phyloP scores from a whole-genome alignment of 2,113 vertebrate species.

The Lepisosteus oculatus region DNA sequence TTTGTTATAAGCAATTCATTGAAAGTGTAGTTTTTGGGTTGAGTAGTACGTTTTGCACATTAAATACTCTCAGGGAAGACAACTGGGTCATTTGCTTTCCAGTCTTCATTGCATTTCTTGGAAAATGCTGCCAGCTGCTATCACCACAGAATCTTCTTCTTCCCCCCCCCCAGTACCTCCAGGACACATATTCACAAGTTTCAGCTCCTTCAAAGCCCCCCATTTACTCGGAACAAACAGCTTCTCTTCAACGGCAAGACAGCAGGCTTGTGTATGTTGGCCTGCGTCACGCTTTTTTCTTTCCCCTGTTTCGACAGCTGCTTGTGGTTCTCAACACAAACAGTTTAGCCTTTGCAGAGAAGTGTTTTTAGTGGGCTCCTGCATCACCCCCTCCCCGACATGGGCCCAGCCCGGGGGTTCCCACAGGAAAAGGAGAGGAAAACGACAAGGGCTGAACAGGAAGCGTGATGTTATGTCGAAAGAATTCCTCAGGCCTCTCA shows the following conservation, averaged over 20 bases:
- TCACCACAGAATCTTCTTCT: too few relatives aligned
- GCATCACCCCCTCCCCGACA: not conserved
- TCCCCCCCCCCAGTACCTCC: too few relatives aligned
- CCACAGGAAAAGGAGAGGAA: slow-evolving; percentile 49
- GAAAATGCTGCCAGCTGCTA: too few relatives aligned
- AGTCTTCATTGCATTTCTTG: too few relatives aligned
- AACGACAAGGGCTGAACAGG: slow-evolving; percentile 50
- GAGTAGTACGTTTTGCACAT: too few relatives aligned
- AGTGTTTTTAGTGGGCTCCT: not conserved
- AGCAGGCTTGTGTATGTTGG: not conserved
- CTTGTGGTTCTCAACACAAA: not conserved
- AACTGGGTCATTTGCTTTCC: too few relatives aligned
- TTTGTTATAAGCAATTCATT: too few relatives aligned
- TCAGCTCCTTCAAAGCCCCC: not conserved
- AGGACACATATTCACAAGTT: not conserved
- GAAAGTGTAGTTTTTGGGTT: too few relatives aligned
- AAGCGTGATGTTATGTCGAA: slow-evolving; percentile 45
- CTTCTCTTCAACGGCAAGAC: not conserved
- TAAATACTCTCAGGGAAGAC: too few relatives aligned
- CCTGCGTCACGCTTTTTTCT: not conserved
- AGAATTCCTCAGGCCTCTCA: slow-evolving; percentile 44
- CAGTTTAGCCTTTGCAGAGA: not conserved
- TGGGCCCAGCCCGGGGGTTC: not conserved
- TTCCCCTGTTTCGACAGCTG: not conserved
- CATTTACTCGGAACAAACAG: not conserved